These are phyloP conservation scores for Epinephelus malabaricus DNA, from an alignment of 2,797 vertebrate genomes.

Conservation along the genomic window DNA sequence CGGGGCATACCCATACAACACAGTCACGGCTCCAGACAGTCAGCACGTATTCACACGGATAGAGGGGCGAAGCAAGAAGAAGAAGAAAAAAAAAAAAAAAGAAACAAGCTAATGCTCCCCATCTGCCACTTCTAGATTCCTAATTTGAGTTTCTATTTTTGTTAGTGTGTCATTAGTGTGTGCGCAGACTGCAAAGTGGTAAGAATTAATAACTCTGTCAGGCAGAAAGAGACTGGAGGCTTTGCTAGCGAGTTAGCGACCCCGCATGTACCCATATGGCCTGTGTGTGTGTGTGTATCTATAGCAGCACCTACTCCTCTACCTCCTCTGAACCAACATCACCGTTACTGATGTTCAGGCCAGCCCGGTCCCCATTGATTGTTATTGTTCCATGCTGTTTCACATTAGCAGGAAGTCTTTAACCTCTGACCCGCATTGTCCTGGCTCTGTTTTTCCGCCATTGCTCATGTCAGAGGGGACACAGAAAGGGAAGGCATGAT, in stretches of 20 bases:
- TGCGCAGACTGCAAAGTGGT: slow-evolving; percentile 47
- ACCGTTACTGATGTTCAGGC: slow-evolving; percentile 76
- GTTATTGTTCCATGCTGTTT: slow-evolving; percentile 79
- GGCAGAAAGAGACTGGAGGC: slow-evolving; percentile 37
- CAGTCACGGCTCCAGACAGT: slow-evolving; percentile 44
- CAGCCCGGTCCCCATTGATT: slow-evolving; percentile 71
- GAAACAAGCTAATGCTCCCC: slow-evolving; percentile 19
- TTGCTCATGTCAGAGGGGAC: slow-evolving; percentile 75
- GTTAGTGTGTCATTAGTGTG: slow-evolving; percentile 53
- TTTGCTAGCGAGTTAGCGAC: slow-evolving; percentile 55
- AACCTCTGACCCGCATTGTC: slow-evolving; percentile 75
- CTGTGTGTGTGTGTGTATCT: slow-evolving; percentile 36
- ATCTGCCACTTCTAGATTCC: slow-evolving; percentile 48
- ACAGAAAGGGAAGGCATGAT: slow-evolving; percentile 56
- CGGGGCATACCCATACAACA: slow-evolving; percentile 25
- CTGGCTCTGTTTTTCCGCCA: slow-evolving; percentile 77
- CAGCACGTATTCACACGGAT: slow-evolving; percentile 14
- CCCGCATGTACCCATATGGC: slow-evolving; percentile 68
- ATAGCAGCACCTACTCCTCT: slow-evolving; percentile 68
- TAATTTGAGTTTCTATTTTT: slow-evolving; percentile 51
- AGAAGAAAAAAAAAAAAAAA: neutral
- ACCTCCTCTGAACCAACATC: slow-evolving; percentile 70
- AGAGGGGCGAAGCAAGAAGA: slow-evolving; percentile 3
- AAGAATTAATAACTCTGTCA: slow-evolving; percentile 40
- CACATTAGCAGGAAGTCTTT: slow-evolving; percentile 80